Evolutionary conservation across 2,888 invertebrate species (phyloP), one percentile per base, ranked within the genome.

Genomic region (Tholera decimalis): DNA sequence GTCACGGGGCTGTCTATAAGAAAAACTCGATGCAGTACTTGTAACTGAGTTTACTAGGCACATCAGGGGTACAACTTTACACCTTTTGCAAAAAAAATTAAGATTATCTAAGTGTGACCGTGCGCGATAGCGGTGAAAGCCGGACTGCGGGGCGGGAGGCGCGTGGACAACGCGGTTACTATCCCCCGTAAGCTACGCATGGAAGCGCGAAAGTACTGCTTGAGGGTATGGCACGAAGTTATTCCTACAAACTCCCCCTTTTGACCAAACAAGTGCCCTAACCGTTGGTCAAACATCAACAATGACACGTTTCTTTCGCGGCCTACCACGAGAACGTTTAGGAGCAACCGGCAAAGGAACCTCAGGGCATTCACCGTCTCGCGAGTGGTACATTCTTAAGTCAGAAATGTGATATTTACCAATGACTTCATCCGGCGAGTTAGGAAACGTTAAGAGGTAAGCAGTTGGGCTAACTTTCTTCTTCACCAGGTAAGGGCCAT

Each of bases 391-490:
- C 18, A n/a, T 39, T 18, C 39, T 39, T 6, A 41, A 41, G 20
- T 20, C 11, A 3, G 11, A 41, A 41, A 41, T 22, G 41, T 41
- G 41, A 5, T 41, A 22, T 22, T 41, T 41, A 20, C 41, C 41
- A 20, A 22, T 41, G 22, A 41, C 41, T 41, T 41, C 41, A 41
- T 41, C 11, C 22, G 41, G 20, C 11, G 20, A 41, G 3, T 9
- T 11, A 41, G 11, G 41, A 11, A 41, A 41, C 22, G 41, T 20
- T 41, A 41, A 41, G 20, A 41, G 41, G 41, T 41, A 41, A 41
- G 22, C 22, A 41, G 41, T 41, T 41, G 18, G 20, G 9, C 39
- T 20, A 41, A 41, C 20, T 6, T 41, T 41, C 8, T 41, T 41
- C 20, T 41, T 7, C 8, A 18, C 39, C 39, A 20, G 18, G 39